These are phyloP conservation scores for Pygoscelis antarcticus DNA, from an alignment of 2,113 vertebrate species.

Conservation along the genomic window DNA sequence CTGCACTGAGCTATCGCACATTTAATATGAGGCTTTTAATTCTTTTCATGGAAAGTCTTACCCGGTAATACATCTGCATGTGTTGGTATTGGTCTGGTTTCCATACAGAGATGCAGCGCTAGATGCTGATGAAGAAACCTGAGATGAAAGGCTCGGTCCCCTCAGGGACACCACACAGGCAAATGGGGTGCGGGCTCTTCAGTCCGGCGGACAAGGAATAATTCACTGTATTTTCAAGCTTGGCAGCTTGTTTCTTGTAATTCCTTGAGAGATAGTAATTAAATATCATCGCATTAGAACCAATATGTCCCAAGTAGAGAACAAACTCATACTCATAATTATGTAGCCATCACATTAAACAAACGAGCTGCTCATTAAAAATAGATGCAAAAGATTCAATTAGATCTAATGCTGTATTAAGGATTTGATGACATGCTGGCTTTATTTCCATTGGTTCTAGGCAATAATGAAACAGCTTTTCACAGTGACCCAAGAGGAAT, in stretches of 20 bases:
- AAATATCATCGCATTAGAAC: conserved; percentile 47
- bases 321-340: conserved; percentile 43
- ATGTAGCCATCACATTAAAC: conserved; percentile 58
- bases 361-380: conserved; percentile 66
- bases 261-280: conserved; percentile 42
- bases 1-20: background rate
- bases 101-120: background rate
- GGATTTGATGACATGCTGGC: conserved; percentile 23
- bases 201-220: background rate
- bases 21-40: background rate
- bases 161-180: background rate
- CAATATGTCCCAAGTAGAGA: conserved; percentile 40
- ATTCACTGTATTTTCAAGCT: background rate
- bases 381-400: conserved; percentile 61
- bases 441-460: conserved; percentile 33
- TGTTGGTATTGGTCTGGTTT: background rate
- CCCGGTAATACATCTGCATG: background rate
- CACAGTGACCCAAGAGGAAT: conserved; percentile 33
- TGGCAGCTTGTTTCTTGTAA: background rate
- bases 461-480: conserved; percentile 32
- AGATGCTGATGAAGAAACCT: background rate
- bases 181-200: background rate
- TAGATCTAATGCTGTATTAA: conserved; percentile 26
- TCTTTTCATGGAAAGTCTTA: background rate
- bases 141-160: background rate